Evolutionary conservation across 30 jellyfish, hydroid and myxozoan species (phyloP).

Genomic region (Nemopilema nomurai): DNA sequence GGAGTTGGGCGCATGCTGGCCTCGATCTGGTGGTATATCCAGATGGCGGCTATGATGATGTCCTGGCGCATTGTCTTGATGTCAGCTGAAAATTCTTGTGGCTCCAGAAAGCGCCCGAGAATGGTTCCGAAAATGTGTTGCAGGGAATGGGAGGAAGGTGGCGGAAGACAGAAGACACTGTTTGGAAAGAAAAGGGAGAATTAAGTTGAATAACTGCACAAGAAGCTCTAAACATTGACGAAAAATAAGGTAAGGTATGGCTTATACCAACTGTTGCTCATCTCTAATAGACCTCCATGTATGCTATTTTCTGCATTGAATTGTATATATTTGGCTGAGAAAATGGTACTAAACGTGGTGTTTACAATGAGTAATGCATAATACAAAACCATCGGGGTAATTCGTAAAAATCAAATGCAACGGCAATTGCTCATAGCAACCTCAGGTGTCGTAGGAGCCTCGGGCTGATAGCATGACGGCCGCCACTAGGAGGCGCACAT

Average conservation of each 20-base stretch:
- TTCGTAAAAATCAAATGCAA: conserved; percentile 1
- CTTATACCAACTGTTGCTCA: not conserved
- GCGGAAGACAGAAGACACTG: conserved; percentile 88
- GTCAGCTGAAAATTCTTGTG: conserved; percentile 70
- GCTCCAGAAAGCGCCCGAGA: conserved; percentile 70
- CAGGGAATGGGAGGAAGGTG: conserved; percentile 72
- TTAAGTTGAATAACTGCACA: not conserved
- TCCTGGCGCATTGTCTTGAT: conserved; percentile 64
- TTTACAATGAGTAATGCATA: too few species aligned
- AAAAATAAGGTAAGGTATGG: not conserved
- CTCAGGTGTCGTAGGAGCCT: conserved; percentile 74
- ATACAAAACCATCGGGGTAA: too few species aligned
- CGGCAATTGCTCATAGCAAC: conserved; percentile 7
- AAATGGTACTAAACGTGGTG: too few species aligned
- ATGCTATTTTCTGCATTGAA: too few species aligned
- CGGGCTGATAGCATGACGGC: conserved; percentile 65
- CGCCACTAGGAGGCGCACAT: conserved; percentile 80
- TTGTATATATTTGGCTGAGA: too few species aligned
- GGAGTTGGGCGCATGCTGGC: conserved; percentile 76
- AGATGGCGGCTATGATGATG: conserved; percentile 61
- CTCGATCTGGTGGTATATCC: conserved; percentile 50
- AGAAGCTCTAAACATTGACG: not conserved
- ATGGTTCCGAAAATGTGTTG: conserved; percentile 81
- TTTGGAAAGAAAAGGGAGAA: not conserved
- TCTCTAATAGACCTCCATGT: too few species aligned